Conservation (phyloP, 2,888 invertebrate genomes). For the Patella depressa region DNA sequence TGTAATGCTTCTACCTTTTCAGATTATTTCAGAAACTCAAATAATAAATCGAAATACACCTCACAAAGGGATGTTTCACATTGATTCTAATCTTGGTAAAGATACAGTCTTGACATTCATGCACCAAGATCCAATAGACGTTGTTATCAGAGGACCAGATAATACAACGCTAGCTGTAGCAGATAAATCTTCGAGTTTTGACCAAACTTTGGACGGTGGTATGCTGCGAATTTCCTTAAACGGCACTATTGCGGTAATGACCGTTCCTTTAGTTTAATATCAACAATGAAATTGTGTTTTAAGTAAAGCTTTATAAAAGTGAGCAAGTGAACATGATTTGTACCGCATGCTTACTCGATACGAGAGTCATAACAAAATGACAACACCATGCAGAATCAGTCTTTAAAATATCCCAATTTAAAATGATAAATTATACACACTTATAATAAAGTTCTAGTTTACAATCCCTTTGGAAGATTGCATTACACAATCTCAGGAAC, state of each 20-base stretch:
- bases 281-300: too few species aligned
- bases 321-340: too few species aligned
- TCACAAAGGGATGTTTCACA: conserved; percentile 30
- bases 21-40: neutral
- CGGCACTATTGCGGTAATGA: neutral
- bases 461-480: too few species aligned
- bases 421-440: too few species aligned
- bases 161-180: conserved; percentile 17
- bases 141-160: conserved; percentile 25
- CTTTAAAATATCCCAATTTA: too few species aligned
- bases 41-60: conserved; percentile 6
- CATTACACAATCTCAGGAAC: too few species aligned
- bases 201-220: neutral
- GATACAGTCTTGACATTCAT: conserved; percentile 40
- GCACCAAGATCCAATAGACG: conserved; percentile 31
- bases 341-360: too few species aligned
- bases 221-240: neutral
- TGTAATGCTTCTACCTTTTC: neutral
- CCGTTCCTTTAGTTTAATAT: too few species aligned
- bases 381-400: too few species aligned
- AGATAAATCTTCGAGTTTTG: neutral
- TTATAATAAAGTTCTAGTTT: too few species aligned
- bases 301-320: too few species aligned
- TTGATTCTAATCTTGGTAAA: conserved; percentile 41
- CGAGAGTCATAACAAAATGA: too few species aligned